Base-by-base conservation (phyloP, 2,797 vertebrate species). In the Macropus fuliginosus region DNA sequence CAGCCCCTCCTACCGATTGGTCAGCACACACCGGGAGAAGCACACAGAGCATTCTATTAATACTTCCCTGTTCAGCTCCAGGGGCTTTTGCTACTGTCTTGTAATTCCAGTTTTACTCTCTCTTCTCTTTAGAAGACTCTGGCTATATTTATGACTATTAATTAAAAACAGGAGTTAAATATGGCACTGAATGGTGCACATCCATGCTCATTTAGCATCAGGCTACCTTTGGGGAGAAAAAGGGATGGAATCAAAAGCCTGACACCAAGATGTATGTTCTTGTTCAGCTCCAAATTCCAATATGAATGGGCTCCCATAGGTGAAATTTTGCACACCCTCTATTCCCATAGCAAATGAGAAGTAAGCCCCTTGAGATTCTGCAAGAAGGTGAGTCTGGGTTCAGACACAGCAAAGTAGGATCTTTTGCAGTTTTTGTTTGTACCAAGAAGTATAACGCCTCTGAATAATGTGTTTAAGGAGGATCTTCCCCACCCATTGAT, bases 141-240 rank as follows among this genome's bases (percentile, higher is more conserved):
- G 97, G 93, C 92, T 96, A 50, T 66, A 91, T 94, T 92, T 87
- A 95, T 97, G 96, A 87, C 94, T 95, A 94, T 96, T 97, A 97
- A 97, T 97, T 96, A 97, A 95, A 92, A 97, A 97, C 95, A 95
- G 95, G 97, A 96, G 92, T 94, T 93, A 95, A 98, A 97, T 95
- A 97, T 92, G 94, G 34, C 54, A 93, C 94, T 93, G 52, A 16
- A 56, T 10, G 92, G 91, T 96, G 8, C 34, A 92, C 94, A 55
- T 66, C 95, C 31, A 54, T 21, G 1, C 0, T n/a, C 9, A 2
- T n/a, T 92, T 74, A 74, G n/a, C 62, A 93, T 11, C 66, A 24
- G 74, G 66, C 93, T 94, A 24, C 21, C 40, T 87, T 31, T 90
- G 50, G 89, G 90, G 54, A 81, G n/a, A 74, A 40, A 94, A 16